Base-by-base conservation (phyloP, 2,797 vertebrate species). In the Rhinatrema bivittatum region DNA sequence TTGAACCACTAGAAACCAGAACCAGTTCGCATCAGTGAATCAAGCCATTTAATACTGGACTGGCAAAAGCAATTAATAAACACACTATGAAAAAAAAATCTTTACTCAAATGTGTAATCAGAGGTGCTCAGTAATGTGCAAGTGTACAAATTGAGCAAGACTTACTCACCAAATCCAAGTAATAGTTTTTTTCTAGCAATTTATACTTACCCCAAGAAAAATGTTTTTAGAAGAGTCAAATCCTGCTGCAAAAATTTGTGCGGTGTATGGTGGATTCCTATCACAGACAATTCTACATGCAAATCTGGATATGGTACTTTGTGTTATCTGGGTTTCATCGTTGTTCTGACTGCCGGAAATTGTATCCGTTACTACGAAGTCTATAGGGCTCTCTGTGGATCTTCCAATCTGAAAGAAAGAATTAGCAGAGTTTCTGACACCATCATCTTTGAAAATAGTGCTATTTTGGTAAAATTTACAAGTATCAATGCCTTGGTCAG, bases 141-240 rank as follows among this genome's bases (percentile, higher is more conserved):
- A n/a, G n/a, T n/a, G n/a, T n/a, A n/a, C n/a, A n/a, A n/a, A n/a
- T n/a, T n/a, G n/a, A n/a, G n/a, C n/a, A n/a, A n/a, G n/a, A n/a
- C n/a, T n/a, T n/a, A n/a, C n/a, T n/a, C n/a, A n/a, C n/a, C n/a
- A n/a, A n/a, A n/a, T n/a, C n/a, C n/a, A n/a, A n/a, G n/a, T n/a
- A n/a, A n/a, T n/a, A n/a, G n/a, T n/a, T n/a, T n/a, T n/a, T n/a
- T n/a, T n/a, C n/a, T n/a, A n/a, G n/a, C n/a, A n/a, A n/a, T n/a
- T 1, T 50, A 42, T 44, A 82, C 86, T 89, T 84, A 99, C 96
- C 75, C 96, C 95, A n/a, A 99, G 92, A 68, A 99, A 99, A 74
- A 99, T 99, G 70, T 99, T 99, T 81, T 94, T 99, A 40, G 96
- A 99, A 0, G 95, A 93, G 78, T 99, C 96, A n/a, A 99, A 99